Conservation (phyloP, 2,797 vertebrate species). For the Aselliscus stoliczkanus region DNA sequence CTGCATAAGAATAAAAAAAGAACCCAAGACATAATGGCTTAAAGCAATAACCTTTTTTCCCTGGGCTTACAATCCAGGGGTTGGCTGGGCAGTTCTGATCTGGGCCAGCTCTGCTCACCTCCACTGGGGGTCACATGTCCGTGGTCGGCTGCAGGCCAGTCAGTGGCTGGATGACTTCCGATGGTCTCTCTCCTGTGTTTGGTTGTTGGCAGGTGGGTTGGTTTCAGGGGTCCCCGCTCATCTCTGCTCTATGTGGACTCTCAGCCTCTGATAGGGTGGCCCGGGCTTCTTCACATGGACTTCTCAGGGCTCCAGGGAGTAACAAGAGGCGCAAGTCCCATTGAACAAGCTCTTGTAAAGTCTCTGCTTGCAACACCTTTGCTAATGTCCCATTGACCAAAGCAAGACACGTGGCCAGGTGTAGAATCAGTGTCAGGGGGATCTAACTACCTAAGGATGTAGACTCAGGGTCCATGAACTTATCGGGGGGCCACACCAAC, state of each 20-base stretch:
- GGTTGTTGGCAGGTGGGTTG: not conserved
- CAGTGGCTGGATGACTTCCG: not conserved
- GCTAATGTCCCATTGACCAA: not conserved
- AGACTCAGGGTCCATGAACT: not conserved
- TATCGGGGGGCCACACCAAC: too few species aligned
- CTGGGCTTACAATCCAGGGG: not conserved
- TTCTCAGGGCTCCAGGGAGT: not conserved
- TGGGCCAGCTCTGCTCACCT: not conserved
- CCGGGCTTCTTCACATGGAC: not conserved
- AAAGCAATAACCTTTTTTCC: too few species aligned
- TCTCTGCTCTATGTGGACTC: not conserved
- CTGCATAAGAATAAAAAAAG: not conserved
- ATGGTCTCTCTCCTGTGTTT: not conserved
- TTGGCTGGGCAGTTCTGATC: not conserved
- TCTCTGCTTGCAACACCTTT: not conserved
- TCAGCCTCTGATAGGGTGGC: not conserved
- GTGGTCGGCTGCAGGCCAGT: too few species aligned
- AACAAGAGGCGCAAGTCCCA: not conserved
- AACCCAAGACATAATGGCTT: not conserved
- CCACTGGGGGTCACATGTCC: rapidly evolving
- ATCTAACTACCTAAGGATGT: rapidly evolving
- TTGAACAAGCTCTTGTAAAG: not conserved
- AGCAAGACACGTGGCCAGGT: not conserved
- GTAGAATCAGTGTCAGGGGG: not conserved
- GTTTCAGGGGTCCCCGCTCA: not conserved